These are phyloP conservation scores for Rhodeus uyekii DNA, from an alignment of 2,797 vertebrate genomes.

Conservation along the genomic window DNA sequence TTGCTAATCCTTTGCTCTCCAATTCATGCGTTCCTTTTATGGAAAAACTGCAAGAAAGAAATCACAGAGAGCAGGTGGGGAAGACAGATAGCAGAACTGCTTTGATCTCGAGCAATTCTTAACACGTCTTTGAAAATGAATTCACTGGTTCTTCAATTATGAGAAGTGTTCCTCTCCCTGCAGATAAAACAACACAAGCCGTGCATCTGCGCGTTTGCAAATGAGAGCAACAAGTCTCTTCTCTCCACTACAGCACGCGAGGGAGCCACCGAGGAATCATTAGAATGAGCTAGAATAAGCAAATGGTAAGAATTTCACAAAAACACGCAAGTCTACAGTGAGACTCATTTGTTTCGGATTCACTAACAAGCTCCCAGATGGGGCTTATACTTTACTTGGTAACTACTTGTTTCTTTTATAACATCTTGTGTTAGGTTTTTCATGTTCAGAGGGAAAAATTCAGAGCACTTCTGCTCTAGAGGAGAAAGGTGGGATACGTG, in stretches of 20 bases:
- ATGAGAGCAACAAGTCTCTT: slow-evolving; percentile 46
- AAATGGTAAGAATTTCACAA: slow-evolving; percentile 42
- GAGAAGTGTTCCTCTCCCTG: slow-evolving; percentile 45
- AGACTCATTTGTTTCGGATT: slow-evolving; percentile 45
- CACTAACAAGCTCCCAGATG: slow-evolving; percentile 47
- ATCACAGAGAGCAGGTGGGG: slow-evolving; percentile 37
- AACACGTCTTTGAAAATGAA: slow-evolving; percentile 49
- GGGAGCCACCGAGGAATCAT: slow-evolving; percentile 43
- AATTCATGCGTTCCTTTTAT: slow-evolving; percentile 18
- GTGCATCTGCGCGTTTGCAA: slow-evolving; percentile 17
- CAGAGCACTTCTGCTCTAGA: slow-evolving; percentile 16
- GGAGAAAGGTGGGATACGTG: background rate
- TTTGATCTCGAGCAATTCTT: slow-evolving; percentile 49
- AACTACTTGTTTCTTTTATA: slow-evolving; percentile 41
- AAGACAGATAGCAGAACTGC: slow-evolving; percentile 37
- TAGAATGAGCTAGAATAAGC: slow-evolving; percentile 41
- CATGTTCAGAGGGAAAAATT: slow-evolving; percentile 35
- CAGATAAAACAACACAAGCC: slow-evolving; percentile 45
- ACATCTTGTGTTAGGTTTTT: slow-evolving; percentile 25
- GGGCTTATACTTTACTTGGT: slow-evolving; percentile 35
- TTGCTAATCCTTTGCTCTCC: slow-evolving; percentile 33
- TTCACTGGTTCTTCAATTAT: slow-evolving; percentile 47
- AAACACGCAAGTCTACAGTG: slow-evolving; percentile 38
- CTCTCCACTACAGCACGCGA: background rate
- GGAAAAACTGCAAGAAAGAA: slow-evolving; percentile 24